Evolutionary conservation across 2,888 invertebrate genomes (phyloP).

Genomic region (Dryococelus australis): DNA sequence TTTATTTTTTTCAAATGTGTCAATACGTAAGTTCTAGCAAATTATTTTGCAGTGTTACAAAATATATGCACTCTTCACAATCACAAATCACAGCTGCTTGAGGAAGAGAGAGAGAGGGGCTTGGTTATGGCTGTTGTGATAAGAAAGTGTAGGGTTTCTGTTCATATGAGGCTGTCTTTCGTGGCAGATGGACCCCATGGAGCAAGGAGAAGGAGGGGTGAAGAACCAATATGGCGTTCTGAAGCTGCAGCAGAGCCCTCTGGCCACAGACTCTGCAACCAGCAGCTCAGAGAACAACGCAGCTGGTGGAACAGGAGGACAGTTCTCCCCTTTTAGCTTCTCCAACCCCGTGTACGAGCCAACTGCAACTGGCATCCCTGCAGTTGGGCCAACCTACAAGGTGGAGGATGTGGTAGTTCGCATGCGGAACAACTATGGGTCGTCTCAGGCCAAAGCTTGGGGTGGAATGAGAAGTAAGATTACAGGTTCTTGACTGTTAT

Average conservation of each 20-base stretch:
- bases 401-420: slow-evolving; percentile 79
- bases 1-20: too few species aligned
- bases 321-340: slow-evolving; percentile 71
- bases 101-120: too few species aligned
- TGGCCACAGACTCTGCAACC: slow-evolving; percentile 47
- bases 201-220: slow-evolving; percentile 58
- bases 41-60: too few species aligned
- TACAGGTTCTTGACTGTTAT: neutral
- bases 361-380: slow-evolving; percentile 53
- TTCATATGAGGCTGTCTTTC: neutral
- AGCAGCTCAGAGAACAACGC: slow-evolving; percentile 41
- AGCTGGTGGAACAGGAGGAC: slow-evolving; percentile 25
- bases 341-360: slow-evolving; percentile 87
- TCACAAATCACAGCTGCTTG: too few species aligned
- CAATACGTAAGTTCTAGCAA: too few species aligned
- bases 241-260: slow-evolving; percentile 76
- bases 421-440: slow-evolving; percentile 58
- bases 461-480: slow-evolving; percentile 52
- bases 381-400: slow-evolving; percentile 64
- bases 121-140: too few species aligned
- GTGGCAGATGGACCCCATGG: slow-evolving; percentile 69
- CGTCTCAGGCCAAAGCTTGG: slow-evolving; percentile 47
- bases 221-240: slow-evolving; percentile 76
- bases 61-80: too few species aligned
- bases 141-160: neutral